Base-by-base conservation (phyloP, 2,797 vertebrate species). In the Catostomus latipinnis region DNA sequence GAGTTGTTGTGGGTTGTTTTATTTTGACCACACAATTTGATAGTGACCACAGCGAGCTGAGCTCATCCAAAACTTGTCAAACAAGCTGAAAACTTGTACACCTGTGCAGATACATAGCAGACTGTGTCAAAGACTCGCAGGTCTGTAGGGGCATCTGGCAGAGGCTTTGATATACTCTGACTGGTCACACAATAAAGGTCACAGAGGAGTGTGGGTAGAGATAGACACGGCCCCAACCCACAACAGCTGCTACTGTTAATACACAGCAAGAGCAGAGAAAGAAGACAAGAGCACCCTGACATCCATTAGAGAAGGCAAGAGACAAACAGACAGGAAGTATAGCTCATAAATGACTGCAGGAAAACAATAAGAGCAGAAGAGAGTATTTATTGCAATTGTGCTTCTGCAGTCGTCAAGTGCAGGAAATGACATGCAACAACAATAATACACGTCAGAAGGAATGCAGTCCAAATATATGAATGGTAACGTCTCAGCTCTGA, bases 231-330 rank as follows among this genome's bases (percentile, higher is more conserved):
- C 7, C 34, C 2, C n/a, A 57, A 46, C n/a, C 69, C 45, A 45
- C 53, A 71, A 34, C 52, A 71, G 52, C 56, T 65, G 62, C 62
- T 65, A 46, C 34, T 72, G 54, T 58, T 58, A 48, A 72, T 72
- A 9, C 49, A 65, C 18, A 8, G 52, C 63, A 50, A 3, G n/a
- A 62, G 56, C 22, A 14, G 6, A 57, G 16, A 67, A 3, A 34
- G 34, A 34, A 34, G 34, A 34, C 34, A 34, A 34, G 34, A 34
- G 16, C 16, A 69, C 66, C 60, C 45, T 67, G 65, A 53, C 66
- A 70, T 46, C 46, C 63, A 72, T 61, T 66, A 84, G 60, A 83
- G 5, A 13, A 76, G 58, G 54, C 56, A 56, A 43, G 18, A 52
- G 54, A 48, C 78, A 12, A 77, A 57, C 68, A 76, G 69, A 60